A percentile compares a stretch with the other conserved stretches of the same genome.
These are phyloP conservation scores for Drosophila repleta DNA, from an alignment of 1,140 invertebrate species.

Conservation along the genomic window DNA sequence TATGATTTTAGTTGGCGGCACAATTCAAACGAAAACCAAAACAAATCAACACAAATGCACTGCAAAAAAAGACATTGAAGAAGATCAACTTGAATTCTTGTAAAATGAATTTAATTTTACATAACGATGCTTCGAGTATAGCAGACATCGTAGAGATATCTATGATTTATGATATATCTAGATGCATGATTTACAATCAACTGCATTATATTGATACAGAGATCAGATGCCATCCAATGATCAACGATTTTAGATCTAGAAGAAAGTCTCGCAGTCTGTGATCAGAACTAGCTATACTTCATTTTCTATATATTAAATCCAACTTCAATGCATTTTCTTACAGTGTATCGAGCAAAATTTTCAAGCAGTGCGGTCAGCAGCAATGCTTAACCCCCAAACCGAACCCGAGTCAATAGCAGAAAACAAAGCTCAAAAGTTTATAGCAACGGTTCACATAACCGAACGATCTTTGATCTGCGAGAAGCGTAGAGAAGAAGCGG, in stretches of 20 bases:
- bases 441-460: conserved; percentile 37
- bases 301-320: too few species aligned
- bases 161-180: too few species aligned
- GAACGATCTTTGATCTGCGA: conserved; percentile 48
- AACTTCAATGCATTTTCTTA: neutral
- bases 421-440: conserved; percentile 9
- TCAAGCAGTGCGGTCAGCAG: conserved; percentile 31
- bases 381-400: conserved; percentile 41
- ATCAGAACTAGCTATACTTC: too few species aligned
- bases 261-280: too few species aligned
- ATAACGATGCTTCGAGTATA: too few species aligned
- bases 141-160: too few species aligned
- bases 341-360: conserved; percentile 29
- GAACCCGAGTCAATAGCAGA: conserved; percentile 28
- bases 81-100: conserved; percentile 2
- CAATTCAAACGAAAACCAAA: conserved; percentile 52
- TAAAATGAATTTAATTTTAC: too few species aligned
- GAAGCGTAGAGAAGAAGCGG: neutral
- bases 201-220: too few species aligned
- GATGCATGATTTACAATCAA: too few species aligned
- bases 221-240: too few species aligned
- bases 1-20: conserved; percentile 53
- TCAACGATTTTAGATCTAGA: too few species aligned
- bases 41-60: conserved; percentile 36
- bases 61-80: neutral